Conservation (phyloP, 2,113 vertebrate genomes). For the Nyctereutes procyonoides region DNA sequence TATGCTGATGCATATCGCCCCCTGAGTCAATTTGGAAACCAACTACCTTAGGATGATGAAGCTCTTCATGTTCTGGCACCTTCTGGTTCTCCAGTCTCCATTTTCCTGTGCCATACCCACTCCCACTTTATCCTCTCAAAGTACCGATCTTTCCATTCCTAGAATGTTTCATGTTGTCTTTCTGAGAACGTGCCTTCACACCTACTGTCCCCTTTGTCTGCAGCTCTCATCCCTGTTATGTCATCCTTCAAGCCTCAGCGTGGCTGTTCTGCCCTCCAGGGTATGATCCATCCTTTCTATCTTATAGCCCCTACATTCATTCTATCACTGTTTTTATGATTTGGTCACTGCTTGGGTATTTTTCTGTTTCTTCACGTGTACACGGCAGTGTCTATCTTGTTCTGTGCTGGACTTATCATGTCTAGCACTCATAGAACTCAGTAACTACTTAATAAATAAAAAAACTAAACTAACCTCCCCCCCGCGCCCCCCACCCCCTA, state of each 20-base stretch:
- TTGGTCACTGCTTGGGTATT: neutral
- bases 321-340: neutral
- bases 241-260: neutral
- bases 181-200: neutral
- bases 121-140: neutral
- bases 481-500: no score
- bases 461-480: no score
- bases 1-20: no score
- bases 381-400: no score
- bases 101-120: neutral
- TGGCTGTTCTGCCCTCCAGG: neutral
- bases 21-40: neutral
- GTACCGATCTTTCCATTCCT: neutral
- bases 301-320: neutral
- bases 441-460: neutral
- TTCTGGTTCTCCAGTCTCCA: neutral
- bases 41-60: neutral
- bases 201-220: neutral
- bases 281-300: neutral
- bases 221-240: rapidly evolving
- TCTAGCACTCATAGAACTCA: neutral
- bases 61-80: neutral
- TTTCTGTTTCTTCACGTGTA: neutral
- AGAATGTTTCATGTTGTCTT: no score
- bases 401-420: neutral